Base-by-base conservation (phyloP, 1,140 invertebrate genomes). In the Holotrichia oblita region DNA sequence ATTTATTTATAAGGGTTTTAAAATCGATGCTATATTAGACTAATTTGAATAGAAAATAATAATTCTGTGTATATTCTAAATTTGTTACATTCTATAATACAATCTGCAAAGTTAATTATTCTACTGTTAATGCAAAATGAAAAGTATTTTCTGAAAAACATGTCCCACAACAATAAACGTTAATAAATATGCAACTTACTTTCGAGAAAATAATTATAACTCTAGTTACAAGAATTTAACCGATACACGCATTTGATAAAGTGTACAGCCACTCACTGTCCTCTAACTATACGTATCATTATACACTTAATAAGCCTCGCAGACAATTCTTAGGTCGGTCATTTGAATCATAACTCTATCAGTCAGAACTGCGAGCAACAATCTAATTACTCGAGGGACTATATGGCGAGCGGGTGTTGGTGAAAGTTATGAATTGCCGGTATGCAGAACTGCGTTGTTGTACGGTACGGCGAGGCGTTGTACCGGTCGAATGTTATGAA, bases 401-500 rank as follows among this genome's bases (percentile, higher is more conserved):
- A 48, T 48, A 69, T 27, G 20, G 61, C 61, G 61, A 69, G 20
- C 61, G 22, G 61, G n/a, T 8, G 61, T 27, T 34, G 17, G 61
- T 69, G 61, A 69, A 24, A 20, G 61, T 69, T 69, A 20, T 22
- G 20, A 20, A 22, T 20, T 10, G 61, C 1, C 20, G 61, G 48
- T 17, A 69, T 69, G 61, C 27, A 27, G 24, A 69, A 22, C 61
- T 20, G 20, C 20, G 61, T 22, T 20, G 22, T 55, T 55, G 48
- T 69, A 34, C 22, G 44, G 10, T 8, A 17, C 44, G 61, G 22
- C 27, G 20, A 69, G 61, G 9, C 20, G 22, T 69, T 22, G 20
- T 55, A 55, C 20, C 61, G 61, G 27, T 69, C 61, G 61, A 69
- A 69, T 34, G 27, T 69, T 69, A 69, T 27, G 61, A 27, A 69